Base-by-base conservation (phyloP, 23 tunicate genomes). In the Halocynthia aurantium region DNA sequence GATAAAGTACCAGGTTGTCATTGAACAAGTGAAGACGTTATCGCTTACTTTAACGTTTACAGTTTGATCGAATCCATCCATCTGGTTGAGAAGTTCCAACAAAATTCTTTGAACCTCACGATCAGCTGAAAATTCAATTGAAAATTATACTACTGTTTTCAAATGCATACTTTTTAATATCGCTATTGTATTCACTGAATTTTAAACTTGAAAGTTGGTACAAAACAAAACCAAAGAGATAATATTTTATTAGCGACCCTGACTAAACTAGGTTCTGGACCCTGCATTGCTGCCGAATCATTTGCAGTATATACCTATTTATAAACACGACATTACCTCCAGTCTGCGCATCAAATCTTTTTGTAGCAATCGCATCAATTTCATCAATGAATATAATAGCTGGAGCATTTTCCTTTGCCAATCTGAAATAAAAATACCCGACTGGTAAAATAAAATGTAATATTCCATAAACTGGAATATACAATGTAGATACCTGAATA, bases 31-130 rank as follows among this genome's bases (percentile, higher is more conserved):
- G 72, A 2, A 68, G 22, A 68, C 4, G 13, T 12, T 18, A 22
- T 22, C 2, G 72, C 85, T 61, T 5, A 94, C 99, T 82, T 94
- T 94, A 66, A 94, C 99, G 77, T 94, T 94, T 78, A 94, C 99
- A 75, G 98, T 87, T 58, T 93, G 98, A 69, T 93, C 98, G 63
- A 93, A 93, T 13, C 98, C 98, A 70, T 93, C 99, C 99, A 94
- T 94, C 67, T 94, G 99, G 78, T 94, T 94, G 50, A 94, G 85
- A n/a, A 94, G 87, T 77, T 94, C 99, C 50, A 94, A 80, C 51
- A 94, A 61, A 57, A 94, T 94, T 11, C 99, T 81, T 70, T 94
- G 99, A 13, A 94, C 99, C 69, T 94, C 99, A n/a, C 99, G 90
- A 73, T 94, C 99, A 62, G 99, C 99, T 88, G 80, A 4, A 31